Evolutionary conservation across 2,888 invertebrate species (phyloP), one percentile per base, ranked within the genome.

Genomic region (Notodonta dromedarius): DNA sequence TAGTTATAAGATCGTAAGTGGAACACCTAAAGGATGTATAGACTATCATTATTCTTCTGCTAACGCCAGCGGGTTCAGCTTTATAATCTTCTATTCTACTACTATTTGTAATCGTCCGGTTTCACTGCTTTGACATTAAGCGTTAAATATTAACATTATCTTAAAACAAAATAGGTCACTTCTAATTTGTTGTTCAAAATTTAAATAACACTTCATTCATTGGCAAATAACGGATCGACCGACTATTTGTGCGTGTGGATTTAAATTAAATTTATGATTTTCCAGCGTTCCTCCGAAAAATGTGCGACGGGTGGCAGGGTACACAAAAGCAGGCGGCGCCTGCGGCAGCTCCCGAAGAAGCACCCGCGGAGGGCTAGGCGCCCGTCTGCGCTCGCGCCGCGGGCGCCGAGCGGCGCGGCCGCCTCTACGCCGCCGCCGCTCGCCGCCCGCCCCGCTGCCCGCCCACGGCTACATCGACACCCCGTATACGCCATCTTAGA

Each of bases 281-380:
- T 84, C 52, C 94, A 97, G 97, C 96, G 93, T 98, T 98, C 95
- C 96, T 98, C 91, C 96, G 96, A 94, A 96, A 95, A 95, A 96
- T 98, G 96, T 96, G 96, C 91, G 96, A 95, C 83, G 94, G 95
- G 90, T 91, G 93, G 75, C 74, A 68, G 89, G 86, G 87, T 66
- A 62, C 77, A 74, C 86, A 86, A 74, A 64, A 74, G 65, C 67
- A 74, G 65, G 69, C 66, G 52, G 60, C 63, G 62, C 62, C 60
- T 61, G 69, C 61, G 69, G 77, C 63, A 56, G 84, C 76, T 58
- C 82, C 74, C 61, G 86, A 75, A 70, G 86, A 83, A 69, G 82
- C 85, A 71, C 87, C 90, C 60, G 89, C 87, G 84, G 91, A 90
- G 76, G 86, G 79, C 67, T 86, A 86, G 78, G 78, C 76, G 65